Evolutionary conservation across 2,888 invertebrate species (phyloP), one percentile per base, ranked within the genome.

Genomic region (Trichacis sp.): DNA sequence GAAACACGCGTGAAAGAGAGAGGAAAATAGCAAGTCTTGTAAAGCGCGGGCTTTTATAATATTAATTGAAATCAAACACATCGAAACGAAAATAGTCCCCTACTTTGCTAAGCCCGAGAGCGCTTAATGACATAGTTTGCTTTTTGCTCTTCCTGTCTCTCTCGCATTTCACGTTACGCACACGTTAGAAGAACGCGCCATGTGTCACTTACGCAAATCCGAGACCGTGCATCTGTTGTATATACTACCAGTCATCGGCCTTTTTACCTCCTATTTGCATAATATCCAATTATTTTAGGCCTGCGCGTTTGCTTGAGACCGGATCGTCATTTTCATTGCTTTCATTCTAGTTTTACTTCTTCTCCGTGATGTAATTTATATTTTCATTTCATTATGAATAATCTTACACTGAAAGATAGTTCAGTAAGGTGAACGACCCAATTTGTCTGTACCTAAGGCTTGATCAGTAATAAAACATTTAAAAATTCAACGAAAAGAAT

Each of bases 21-120:
- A 45, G 40, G 56, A 51, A 48, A 24, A 24, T 24, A 8, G 24
- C 53, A 29, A 47, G 43, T 46, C 64, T 54, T 51, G 59, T 47
- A 63, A 57, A 63, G 63, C 70, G 59, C 64, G 69, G 69, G 71
- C 71, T 71, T 74, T 73, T 73, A 60, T 69, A 71, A 73, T 71
- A 73, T 74, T 76, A 75, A 76, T 74, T 74, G 73, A 76, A 76
- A 75, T 74, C 75, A 74, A 74, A 75, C 75, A 75, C 75, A 74
- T 66, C 61, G 53, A 64, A 55, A 52, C 51, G 58, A 54, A 68
- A 69, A 58, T 69, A 51, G 18, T 36, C 33, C 48, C 47, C 48
- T 53, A 8, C 19, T 18, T 57, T 59, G 62, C 49, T 70, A 71
- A 73, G 69, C 73, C 64, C 69, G 51, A 50, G 54, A 48, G 64